Evolutionary conservation across 2,888 invertebrate genomes (phyloP), one percentile per base, ranked within the genome.

Genomic region (Oconnorella tubifera): DNA sequence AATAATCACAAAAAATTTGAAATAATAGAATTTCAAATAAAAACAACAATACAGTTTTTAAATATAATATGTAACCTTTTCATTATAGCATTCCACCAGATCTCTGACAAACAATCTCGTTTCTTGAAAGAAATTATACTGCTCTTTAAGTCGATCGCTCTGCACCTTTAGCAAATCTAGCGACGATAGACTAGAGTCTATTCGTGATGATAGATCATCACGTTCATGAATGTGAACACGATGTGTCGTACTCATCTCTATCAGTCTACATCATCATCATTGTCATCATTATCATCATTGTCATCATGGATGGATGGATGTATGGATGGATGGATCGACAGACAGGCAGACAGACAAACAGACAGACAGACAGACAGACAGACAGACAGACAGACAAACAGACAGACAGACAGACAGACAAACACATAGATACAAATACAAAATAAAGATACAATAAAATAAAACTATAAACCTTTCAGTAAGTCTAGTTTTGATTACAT

Each of bases 71-170:
- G 19, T 23, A 80, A 95, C 92, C 89, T 98, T 98, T 85, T 96
- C 94, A 83, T 95, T 92, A 77, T 97, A 87, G 85, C 97, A 98
- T 86, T 98, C 97, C 81, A 97, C 89, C 83, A 97, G 89, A 87
- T 97, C 95, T 74, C 90, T 90, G 80, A 95, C 88, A 87, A 94
- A 98, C 78, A 93, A 92, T 82, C 92, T 88, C 78, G 92, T 88
- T 84, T 95, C 92, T 86, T 98, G 97, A 86, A 94, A 97, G 84
- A 95, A 91, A 77, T 88, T 85, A 86, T 92, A 97, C 73, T 90
- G 89, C 64, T 89, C 88, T 72, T 91, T 92, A 62, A 93, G 87
- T 67, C 83, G 81, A 25, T 88, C 88, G 62, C 86, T 86, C 70
- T 86, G 85, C 56, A 81, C 77, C 70, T 88, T 86, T 66, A 84